Base-by-base conservation (phyloP, 2,797 vertebrate genomes). In the Lithobates pipiens region DNA sequence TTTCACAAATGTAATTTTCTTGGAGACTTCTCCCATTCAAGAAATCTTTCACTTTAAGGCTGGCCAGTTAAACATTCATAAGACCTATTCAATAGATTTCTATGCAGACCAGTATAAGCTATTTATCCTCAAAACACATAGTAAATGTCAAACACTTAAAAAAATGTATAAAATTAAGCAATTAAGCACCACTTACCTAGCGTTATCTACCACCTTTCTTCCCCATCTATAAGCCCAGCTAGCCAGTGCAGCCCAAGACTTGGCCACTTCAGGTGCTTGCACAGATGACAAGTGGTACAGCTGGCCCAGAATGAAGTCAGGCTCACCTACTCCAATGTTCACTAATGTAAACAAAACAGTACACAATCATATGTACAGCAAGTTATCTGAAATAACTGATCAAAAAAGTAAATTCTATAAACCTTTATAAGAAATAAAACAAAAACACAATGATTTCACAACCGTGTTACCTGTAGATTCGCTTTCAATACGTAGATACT, bases 161-260 rank as follows among this genome's bases (percentile, higher is more conserved):
- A 71, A 23, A 36, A 32, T n/a, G n/a, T n/a, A n/a, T n/a, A n/a
- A n/a, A n/a, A n/a, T n/a, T n/a, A n/a, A n/a, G n/a, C n/a, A 71
- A 36, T 21, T 1, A 4, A 63, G 36, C n/a, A 9, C 29, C 74
- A 92, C 93, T 91, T 86, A 99, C 98, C 98, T 99, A 88, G 98
- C 97, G 88, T 99, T 99, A 89, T 99, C 98, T 61, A 99, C 98
- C 44, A 99, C 98, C 86, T 99, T 99, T 88, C 98, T 93, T 81
- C 98, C 98, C 98, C 98, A 99, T 90, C 98, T 96, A 63, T 99
- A 99, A 2, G 98, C 97, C 98, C 98, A 99, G 89, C 98, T 99
- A 83, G 97, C 98, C 88, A 99, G 89, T 3, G 98, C 96, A 8
- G 98, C 98, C 98, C 98, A 99, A n/a, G 98, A 98, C 89, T 99